A percentile compares a stretch with the other conserved stretches of the same genome.
These are phyloP conservation scores for Grantiella picta DNA, from an alignment of 2,113 vertebrate species.

Conservation along the genomic window DNA sequence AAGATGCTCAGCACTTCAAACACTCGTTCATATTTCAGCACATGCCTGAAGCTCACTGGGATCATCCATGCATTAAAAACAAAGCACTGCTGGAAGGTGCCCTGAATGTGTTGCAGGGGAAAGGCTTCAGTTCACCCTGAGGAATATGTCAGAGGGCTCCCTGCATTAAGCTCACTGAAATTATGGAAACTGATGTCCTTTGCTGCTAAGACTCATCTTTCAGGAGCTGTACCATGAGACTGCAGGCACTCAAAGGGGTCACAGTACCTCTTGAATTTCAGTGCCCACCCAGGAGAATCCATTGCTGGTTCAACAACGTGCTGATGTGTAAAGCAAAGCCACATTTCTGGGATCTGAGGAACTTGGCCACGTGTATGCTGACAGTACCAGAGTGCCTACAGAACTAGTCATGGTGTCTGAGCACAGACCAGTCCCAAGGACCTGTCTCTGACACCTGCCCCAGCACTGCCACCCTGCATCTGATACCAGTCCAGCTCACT, in stretches of 20 bases:
- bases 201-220: not conserved
- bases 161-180: not conserved
- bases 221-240: not conserved
- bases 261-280: not conserved
- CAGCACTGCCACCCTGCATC: not conserved
- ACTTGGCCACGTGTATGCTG: fast-evolving
- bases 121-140: not conserved
- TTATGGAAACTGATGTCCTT: not conserved
- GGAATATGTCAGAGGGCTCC: not conserved
- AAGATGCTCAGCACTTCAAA: constrained; percentile 4
- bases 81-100: not conserved
- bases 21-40: not conserved
- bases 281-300: not conserved
- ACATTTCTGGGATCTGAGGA: not conserved
- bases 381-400: not conserved
- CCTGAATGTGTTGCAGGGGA: not conserved
- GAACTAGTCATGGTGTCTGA: not conserved
- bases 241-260: not conserved
- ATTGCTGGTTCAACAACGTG: not conserved
- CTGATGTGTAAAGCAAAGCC: not conserved
- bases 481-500: not conserved
- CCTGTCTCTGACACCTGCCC: not conserved
- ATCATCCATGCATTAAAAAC: constrained; percentile 2
- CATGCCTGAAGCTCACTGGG: not conserved
- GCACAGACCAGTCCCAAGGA: not conserved